Conservation (phyloP, 2,888 invertebrate genomes). For the Periphyllus acericola region DNA sequence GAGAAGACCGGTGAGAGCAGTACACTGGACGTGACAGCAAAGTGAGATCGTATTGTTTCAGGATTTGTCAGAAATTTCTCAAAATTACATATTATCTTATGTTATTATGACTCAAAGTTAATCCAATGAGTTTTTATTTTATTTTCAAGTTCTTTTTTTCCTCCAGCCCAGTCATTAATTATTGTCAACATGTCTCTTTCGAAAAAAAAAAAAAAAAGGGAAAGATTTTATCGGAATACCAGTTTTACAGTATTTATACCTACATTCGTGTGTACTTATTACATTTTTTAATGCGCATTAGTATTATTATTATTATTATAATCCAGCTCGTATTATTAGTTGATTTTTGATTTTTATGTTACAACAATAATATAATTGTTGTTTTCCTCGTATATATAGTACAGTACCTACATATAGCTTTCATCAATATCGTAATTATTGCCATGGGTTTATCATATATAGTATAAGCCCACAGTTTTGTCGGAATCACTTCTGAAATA, state of each 20-base stretch:
- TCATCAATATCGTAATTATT: neutral
- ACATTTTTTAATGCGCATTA: neutral
- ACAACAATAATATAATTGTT: neutral
- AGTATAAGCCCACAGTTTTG: no score
- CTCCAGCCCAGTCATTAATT: constrained; percentile 23
- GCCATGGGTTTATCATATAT: neutral
- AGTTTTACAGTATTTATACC: neutral
- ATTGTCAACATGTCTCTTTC: constrained; percentile 29
- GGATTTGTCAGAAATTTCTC: constrained; percentile 11
- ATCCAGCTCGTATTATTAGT: constrained; percentile 13
- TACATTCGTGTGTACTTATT: neutral
- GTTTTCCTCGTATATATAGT: neutral
- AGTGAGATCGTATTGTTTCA: constrained; percentile 21
- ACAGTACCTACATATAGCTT: neutral
- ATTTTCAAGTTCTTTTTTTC: neutral
- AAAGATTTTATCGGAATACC: constrained; percentile 28
- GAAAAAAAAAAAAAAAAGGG: neutral
- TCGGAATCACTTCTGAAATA: no score
- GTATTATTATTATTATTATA: neutral
- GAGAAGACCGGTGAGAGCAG: constrained; percentile 10
- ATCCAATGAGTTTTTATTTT: neutral
- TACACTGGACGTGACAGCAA: constrained; percentile 32
- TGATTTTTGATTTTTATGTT: neutral
- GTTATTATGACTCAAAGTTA: constrained; percentile 16
- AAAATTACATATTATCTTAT: neutral